A percentile compares a stretch with the other conserved stretches of the same genome.
Conservation (phyloP, 1,140 invertebrate species). For the Aphis craccivora region DNA sequence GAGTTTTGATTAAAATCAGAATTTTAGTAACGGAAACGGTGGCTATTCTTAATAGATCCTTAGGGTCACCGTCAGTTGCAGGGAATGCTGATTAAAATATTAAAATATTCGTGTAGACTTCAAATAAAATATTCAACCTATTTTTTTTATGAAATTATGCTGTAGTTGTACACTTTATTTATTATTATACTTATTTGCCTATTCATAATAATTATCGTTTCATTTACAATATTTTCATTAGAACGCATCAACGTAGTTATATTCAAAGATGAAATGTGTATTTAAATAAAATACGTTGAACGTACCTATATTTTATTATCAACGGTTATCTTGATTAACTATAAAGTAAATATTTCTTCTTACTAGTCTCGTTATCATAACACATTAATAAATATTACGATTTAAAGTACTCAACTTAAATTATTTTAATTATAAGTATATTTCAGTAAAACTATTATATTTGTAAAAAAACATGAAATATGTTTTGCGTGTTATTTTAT, state of each 20-base stretch:
- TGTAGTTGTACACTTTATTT: not conserved
- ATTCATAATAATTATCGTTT: not conserved
- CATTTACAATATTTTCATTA: not conserved
- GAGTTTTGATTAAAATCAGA: constrained; percentile 42
- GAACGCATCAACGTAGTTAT: not conserved
- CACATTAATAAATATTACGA: not conserved
- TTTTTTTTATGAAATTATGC: not conserved
- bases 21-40: not conserved
- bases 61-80: not conserved
- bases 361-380: too few relatives aligned
- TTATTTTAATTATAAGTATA: not conserved
- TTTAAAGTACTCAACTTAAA: not conserved
- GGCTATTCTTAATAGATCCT: not conserved
- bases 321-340: not conserved
- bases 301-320: not conserved
- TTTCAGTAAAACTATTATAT: not conserved
- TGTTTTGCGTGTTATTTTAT: not conserved
- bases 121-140: not conserved
- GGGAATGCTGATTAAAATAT: constrained; percentile 34
- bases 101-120: not conserved
- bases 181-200: not conserved
- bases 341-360: not conserved
- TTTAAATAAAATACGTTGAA: not conserved
- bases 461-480: not conserved
- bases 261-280: not conserved